phyloP scores from a whole-genome alignment of 2,888 invertebrate genomes.

The Drosophila anomalipes region DNA sequence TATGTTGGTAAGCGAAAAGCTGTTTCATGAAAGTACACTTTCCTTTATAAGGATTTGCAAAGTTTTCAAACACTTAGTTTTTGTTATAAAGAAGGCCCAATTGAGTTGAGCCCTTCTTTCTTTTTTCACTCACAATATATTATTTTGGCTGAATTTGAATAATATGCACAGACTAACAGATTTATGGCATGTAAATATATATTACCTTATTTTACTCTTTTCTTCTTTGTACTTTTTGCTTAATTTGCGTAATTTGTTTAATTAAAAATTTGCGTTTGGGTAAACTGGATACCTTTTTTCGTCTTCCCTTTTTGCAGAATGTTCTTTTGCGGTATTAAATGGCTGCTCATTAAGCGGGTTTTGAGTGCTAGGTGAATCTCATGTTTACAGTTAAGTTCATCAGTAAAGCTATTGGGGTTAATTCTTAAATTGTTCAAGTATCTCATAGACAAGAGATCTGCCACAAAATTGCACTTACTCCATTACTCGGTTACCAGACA shows the following conservation, averaged over 20 bases:
- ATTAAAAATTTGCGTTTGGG: constrained; percentile 61
- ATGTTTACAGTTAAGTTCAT: constrained; percentile 4
- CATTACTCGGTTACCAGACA: neutral
- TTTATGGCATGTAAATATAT: constrained; percentile 20
- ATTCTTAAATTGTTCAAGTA: constrained; percentile 12
- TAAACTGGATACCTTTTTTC: constrained; percentile 54
- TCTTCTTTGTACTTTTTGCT: constrained; percentile 15
- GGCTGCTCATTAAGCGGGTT: constrained; percentile 39
- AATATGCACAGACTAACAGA: constrained; percentile 9
- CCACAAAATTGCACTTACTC: neutral
- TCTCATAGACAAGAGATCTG: neutral
- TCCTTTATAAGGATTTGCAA: neutral
- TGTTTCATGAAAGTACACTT: neutral
- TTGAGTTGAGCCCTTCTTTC: no score
- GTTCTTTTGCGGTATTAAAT: constrained; percentile 31
- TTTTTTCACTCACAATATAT: neutral
- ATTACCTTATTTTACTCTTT: constrained; percentile 20
- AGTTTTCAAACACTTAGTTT: neutral
- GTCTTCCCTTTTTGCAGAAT: neutral
- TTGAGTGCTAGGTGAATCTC: constrained; percentile 1
- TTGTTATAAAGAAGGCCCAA: neutral
- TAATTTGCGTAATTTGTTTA: constrained; percentile 72
- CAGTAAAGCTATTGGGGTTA: neutral
- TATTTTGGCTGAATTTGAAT: constrained; percentile 18
- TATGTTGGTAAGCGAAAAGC: neutral